phyloP scores from a whole-genome alignment of 1,140 invertebrate genomes.

The Eupristina koningsbergeri region DNA sequence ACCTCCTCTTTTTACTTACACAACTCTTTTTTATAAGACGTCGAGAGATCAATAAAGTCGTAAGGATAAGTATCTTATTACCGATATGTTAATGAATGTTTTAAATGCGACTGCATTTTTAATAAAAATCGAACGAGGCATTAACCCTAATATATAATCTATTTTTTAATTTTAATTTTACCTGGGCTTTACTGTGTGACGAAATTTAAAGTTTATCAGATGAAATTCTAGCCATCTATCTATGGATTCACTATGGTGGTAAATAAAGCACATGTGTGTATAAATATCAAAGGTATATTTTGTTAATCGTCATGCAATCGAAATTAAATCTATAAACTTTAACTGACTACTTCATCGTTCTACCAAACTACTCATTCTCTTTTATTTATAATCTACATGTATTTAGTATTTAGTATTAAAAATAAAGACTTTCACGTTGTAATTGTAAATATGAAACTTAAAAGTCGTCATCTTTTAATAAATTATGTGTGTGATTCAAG shows the following conservation, averaged over 20 bases:
- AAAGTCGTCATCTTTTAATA: no score
- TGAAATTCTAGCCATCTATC: background rate
- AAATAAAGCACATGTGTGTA: background rate
- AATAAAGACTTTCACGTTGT: no score
- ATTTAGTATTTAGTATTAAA: no score
- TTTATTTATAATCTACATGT: background rate
- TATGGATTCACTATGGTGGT: background rate
- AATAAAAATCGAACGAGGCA: background rate
- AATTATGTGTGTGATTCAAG: background rate
- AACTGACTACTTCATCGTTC: background rate
- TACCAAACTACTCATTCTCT: background rate
- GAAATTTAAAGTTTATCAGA: background rate
- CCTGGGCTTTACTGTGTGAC: background rate
- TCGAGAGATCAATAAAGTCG: background rate
- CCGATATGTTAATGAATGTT: background rate
- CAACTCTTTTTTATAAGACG: background rate
- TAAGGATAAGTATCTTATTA: background rate
- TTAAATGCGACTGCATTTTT: background rate
- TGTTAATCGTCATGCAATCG: background rate
- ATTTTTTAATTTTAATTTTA: background rate
- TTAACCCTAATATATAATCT: background rate
- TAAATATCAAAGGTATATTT: background rate
- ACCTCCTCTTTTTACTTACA: background rate
- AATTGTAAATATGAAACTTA: no score
- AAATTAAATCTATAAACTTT: background rate